A percentile compares a stretch with the other conserved stretches of the same genome.
Evolutionary conservation across 2,797 vertebrate species (phyloP).

Genomic region (Geotrypetes seraphini): DNA sequence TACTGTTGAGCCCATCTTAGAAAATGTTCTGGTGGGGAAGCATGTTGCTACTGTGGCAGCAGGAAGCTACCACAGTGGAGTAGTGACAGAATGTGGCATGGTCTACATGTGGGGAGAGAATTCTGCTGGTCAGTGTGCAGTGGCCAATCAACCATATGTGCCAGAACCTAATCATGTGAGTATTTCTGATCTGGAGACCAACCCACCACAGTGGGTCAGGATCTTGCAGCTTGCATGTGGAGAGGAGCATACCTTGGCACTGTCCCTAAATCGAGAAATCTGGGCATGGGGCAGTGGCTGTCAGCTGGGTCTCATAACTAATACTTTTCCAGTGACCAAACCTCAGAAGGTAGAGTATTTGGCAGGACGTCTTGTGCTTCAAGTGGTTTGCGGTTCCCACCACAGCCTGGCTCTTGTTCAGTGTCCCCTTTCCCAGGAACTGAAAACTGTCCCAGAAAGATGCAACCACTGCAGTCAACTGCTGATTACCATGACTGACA

Average conservation of each 20-base stretch:
- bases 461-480: conserved; percentile 89
- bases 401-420: conserved; percentile 90
- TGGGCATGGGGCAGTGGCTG: conserved; percentile 91
- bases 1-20: conserved; percentile 52
- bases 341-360: conserved; percentile 85
- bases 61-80: conserved; percentile 81
- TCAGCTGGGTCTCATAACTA: conserved; percentile 69
- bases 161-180: conserved; percentile 73
- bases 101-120: conserved; percentile 96
- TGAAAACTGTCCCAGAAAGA: conserved; percentile 72
- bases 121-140: conserved; percentile 76
- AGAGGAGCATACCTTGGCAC: conserved; percentile 76
- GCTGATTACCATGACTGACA: conserved; percentile 93
- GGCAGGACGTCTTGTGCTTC: conserved; percentile 75
- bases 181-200: conserved; percentile 61
- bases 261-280: conserved; percentile 75
- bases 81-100: conserved; percentile 73
- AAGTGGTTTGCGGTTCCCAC: conserved; percentile 78
- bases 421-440: conserved; percentile 62
- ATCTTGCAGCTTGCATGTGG: conserved; percentile 84
- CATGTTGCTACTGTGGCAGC: conserved; percentile 71
- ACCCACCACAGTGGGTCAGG: conserved; percentile 54
- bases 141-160: conserved; percentile 57
- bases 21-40: conserved; percentile 70
- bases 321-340: conserved; percentile 69